Conservation (phyloP, 2,797 vertebrate species). For the Microhierax caerulescens region DNA sequence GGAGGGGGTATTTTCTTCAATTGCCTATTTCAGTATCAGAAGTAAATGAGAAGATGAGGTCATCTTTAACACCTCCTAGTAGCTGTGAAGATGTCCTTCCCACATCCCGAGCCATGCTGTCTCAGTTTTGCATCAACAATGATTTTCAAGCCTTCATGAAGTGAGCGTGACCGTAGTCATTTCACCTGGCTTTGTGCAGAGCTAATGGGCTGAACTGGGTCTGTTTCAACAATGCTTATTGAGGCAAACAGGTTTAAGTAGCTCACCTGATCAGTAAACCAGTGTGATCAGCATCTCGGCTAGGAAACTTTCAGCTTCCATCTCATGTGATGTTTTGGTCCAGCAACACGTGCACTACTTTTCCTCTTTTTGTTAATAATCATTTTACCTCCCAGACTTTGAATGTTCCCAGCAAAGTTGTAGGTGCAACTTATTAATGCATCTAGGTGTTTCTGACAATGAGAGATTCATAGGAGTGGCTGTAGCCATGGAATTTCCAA, state of each 20-base stretch:
- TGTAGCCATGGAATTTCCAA: background rate
- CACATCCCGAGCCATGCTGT: background rate
- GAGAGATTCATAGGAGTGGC: background rate
- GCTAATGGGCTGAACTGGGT: background rate
- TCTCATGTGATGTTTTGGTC: background rate
- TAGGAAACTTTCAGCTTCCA: background rate
- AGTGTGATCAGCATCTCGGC: background rate
- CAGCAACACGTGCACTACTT: background rate
- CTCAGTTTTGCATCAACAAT: background rate
- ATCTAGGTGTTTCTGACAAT: background rate
- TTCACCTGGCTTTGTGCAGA: background rate
- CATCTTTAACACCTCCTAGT: background rate
- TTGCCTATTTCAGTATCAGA: background rate
- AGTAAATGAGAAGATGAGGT: constrained; percentile 1
- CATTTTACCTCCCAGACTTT: background rate
- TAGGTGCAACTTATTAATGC: background rate
- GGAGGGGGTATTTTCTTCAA: background rate
- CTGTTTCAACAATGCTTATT: background rate
- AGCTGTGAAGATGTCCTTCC: background rate
- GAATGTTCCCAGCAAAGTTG: background rate
- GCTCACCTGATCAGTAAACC: background rate
- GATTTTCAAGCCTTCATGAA: background rate
- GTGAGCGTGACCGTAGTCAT: background rate
- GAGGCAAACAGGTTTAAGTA: background rate
- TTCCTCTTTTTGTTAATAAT: background rate